A percentile compares a stretch with the other conserved stretches of the same genome.
Conservation (phyloP, 2,888 invertebrate species). For the Dicyrtomina minuta region DNA sequence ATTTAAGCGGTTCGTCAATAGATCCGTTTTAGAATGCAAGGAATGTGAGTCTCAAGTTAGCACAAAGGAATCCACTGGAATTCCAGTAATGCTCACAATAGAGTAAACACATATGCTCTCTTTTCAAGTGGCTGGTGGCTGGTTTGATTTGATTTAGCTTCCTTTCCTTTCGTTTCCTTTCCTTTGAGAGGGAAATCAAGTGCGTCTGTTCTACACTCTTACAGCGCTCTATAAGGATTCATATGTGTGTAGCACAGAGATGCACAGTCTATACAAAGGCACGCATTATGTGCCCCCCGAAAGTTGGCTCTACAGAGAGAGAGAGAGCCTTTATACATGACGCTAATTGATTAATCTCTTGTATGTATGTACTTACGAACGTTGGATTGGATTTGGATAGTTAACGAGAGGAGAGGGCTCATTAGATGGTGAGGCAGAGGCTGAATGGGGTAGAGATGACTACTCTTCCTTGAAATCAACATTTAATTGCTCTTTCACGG, state of each 20-base stretch:
- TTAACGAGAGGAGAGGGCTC: constrained; percentile 39
- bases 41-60: constrained; percentile 19
- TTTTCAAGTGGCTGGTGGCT: no score
- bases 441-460: constrained; percentile 49
- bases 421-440: constrained; percentile 43
- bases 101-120: constrained; percentile 6
- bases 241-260: neutral
- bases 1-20: neutral
- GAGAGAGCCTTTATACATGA: neutral
- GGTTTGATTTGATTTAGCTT: no score
- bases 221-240: no score
- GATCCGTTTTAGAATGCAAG: neutral
- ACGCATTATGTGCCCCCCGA: neutral
- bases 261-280: neutral
- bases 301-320: neutral
- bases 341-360: constrained; percentile 25
- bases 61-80: constrained; percentile 17
- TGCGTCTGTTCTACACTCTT: no score
- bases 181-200: neutral
- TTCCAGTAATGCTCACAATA: constrained; percentile 5
- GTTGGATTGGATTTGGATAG: neutral
- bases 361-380: constrained; percentile 4
- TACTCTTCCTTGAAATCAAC: constrained; percentile 46
- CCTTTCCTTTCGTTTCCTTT: constrained; percentile 1
- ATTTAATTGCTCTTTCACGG: constrained; percentile 51